Evolutionary conservation across 2,888 invertebrate species (phyloP).

Genomic region (Xylocampa areola): DNA sequence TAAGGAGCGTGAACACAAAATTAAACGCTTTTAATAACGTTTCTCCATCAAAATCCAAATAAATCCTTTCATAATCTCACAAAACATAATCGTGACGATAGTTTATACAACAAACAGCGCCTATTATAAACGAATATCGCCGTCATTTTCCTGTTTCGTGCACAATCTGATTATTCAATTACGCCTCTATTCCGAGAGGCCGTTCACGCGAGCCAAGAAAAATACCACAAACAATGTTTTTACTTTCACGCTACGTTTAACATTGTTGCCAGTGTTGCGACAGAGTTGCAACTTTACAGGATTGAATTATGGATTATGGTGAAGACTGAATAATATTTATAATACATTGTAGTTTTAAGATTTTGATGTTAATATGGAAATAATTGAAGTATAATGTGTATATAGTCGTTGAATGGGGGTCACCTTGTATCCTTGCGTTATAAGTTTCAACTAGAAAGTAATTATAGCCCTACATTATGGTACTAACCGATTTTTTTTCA

Average conservation of each 20-base stretch:
- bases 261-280: conserved; percentile 30
- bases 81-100: conserved; percentile 53
- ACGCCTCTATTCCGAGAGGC: conserved; percentile 54
- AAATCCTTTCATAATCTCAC: conserved; percentile 35
- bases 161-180: conserved; percentile 64
- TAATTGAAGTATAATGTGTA: neutral
- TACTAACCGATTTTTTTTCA: too few relatives aligned
- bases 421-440: too few relatives aligned
- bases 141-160: conserved; percentile 57
- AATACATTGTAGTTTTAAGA: conserved; percentile 29
- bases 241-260: conserved; percentile 53
- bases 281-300: conserved; percentile 50
- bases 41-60: conserved; percentile 33
- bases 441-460: too few relatives aligned
- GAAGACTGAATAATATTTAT: conserved; percentile 12
- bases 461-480: too few relatives aligned
- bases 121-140: conserved; percentile 52
- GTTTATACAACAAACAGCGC: conserved; percentile 51
- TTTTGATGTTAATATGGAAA: conserved; percentile 1
- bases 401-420: too few relatives aligned
- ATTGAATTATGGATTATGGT: conserved; percentile 45
- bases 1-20: neutral
- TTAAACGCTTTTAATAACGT: neutral
- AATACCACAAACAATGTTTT: conserved; percentile 55
- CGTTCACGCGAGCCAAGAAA: conserved; percentile 51